Percentiles rank a stretch among this genome's conserved stretches.
Evolutionary conservation across 2,113 vertebrate species (phyloP).

Genomic region (Camelus dromedarius): DNA sequence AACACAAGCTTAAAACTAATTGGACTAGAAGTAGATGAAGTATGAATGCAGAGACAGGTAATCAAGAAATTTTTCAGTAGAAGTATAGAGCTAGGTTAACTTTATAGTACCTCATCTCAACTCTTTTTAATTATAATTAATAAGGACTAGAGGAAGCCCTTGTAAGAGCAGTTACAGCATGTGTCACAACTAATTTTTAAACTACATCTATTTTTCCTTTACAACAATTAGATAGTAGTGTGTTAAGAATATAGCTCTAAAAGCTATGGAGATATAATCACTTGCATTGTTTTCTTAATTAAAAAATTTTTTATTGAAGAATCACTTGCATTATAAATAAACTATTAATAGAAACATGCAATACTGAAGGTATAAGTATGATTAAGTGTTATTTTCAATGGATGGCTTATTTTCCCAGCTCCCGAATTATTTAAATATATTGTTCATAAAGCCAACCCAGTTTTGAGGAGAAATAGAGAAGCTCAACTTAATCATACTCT

Average conservation of each 20-base stretch:
- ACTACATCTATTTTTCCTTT: not conserved
- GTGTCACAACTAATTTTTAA: not conserved
- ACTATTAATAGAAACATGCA: conserved; percentile 39
- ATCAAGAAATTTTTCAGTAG: not conserved
- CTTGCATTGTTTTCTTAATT: not conserved
- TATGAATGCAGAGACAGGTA: not conserved
- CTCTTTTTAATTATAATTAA: not conserved
- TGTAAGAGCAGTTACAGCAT: not conserved
- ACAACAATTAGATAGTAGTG: not conserved
- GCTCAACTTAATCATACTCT: not conserved
- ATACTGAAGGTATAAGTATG: not conserved
- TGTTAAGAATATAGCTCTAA: conserved; percentile 11
- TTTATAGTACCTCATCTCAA: not conserved
- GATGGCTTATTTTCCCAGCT: too few species aligned
- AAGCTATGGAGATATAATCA: not conserved
- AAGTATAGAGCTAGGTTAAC: not conserved
- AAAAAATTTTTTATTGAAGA: not conserved
- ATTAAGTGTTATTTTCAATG: not conserved
- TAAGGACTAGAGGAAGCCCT: not conserved
- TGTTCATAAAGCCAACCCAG: too few species aligned
- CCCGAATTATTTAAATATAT: too few species aligned
- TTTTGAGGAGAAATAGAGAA: too few species aligned
- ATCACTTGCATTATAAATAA: not conserved
- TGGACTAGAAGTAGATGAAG: not conserved
- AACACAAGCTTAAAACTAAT: not conserved